A percentile compares a stretch with the other conserved stretches of the same genome.
Evolutionary conservation across 64 coral and sea anemone genomes (phyloP).

Genomic region (Montipora sp.): DNA sequence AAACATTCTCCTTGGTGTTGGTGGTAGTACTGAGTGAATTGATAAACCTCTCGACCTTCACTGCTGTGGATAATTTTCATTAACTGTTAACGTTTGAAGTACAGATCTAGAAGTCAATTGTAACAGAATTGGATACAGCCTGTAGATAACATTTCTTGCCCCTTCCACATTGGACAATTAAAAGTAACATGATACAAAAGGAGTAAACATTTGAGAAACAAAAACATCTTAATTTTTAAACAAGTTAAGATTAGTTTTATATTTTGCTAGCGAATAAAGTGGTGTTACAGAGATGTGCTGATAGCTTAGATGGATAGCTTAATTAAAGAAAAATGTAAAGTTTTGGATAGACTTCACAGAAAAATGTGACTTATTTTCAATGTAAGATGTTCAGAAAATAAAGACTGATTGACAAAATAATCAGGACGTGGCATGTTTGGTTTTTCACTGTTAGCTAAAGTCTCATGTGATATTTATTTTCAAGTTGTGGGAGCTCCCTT

Average conservation of each 20-base stretch:
- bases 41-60: too few relatives aligned
- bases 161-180: not conserved
- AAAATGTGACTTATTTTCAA: constrained; percentile 2
- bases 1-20: too few relatives aligned
- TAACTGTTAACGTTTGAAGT: too few relatives aligned
- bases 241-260: constrained; percentile 11
- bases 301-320: not conserved
- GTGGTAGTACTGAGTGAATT: too few relatives aligned
- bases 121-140: too few relatives aligned
- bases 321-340: not conserved
- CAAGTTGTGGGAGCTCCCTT: too few relatives aligned
- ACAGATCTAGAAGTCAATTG: too few relatives aligned
- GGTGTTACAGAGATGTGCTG: not conserved
- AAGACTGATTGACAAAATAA: not conserved
- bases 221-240: not conserved
- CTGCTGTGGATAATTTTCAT: too few relatives aligned
- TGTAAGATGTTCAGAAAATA: constrained; percentile 12
- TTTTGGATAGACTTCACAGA: constrained; percentile 28
- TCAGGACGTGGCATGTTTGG: too few relatives aligned
- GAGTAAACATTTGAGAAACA: not conserved
- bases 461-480: too few relatives aligned
- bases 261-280: not conserved
- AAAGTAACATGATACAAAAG: not conserved
- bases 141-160: too few relatives aligned
- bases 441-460: too few relatives aligned